Evolutionary conservation across 2,797 vertebrate species (phyloP).

Genomic region (Lerista edwardsae): DNA sequence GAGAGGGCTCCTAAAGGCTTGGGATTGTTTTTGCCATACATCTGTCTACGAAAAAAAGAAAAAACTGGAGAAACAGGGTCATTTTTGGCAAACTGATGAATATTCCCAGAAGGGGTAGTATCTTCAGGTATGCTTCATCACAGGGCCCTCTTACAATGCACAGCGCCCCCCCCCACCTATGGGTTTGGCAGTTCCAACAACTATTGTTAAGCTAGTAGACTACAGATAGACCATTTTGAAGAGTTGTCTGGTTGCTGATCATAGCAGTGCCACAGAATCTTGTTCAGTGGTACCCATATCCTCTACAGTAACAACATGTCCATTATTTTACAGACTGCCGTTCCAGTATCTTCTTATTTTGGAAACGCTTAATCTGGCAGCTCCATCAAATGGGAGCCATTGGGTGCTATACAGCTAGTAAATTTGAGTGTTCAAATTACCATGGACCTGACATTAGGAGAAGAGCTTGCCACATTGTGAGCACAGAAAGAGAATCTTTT

Average conservation of each 20-base stretch:
- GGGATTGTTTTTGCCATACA: too few relatives aligned
- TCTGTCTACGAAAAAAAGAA: too few relatives aligned
- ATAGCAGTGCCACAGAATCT: background rate
- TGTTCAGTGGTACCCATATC: background rate
- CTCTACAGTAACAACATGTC: too few relatives aligned
- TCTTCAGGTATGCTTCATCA: background rate
- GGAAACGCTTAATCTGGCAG: background rate
- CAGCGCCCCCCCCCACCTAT: background rate
- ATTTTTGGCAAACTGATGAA: background rate
- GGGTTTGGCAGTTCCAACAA: background rate
- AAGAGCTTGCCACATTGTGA: slow-evolving; percentile 1
- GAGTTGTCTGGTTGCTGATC: background rate
- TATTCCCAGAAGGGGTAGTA: background rate
- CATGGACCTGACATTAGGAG: background rate
- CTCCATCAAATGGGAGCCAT: background rate
- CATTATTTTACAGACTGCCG: background rate
- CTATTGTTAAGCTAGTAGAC: background rate
- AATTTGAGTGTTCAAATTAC: background rate
- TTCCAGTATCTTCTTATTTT: background rate
- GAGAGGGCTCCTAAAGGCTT: too few relatives aligned
- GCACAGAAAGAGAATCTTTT: background rate
- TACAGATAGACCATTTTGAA: background rate
- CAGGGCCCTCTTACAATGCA: background rate
- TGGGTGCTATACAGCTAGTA: background rate
- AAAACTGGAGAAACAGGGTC: too few relatives aligned